phyloP scores from a whole-genome alignment of 2,113 vertebrate genomes.

The Oncorhynchus clarkii region DNA sequence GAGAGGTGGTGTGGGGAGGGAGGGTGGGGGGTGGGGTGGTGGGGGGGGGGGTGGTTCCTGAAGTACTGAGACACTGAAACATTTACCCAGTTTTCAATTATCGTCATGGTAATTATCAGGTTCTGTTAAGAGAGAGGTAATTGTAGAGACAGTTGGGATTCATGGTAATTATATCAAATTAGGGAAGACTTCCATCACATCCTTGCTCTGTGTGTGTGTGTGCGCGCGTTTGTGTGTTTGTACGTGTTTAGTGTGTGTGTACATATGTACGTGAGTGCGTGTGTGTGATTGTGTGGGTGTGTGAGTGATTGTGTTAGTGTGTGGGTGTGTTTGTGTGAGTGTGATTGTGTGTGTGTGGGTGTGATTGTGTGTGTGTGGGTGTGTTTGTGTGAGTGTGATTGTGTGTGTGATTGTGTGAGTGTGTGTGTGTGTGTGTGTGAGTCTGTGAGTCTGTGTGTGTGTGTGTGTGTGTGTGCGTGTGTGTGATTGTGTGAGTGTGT shows the following conservation, averaged over 20 bases:
- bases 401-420: constrained; percentile 7
- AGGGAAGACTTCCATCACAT: neutral
- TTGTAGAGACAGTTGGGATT: neutral
- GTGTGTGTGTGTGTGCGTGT: constrained; percentile 19
- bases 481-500: constrained; percentile 6
- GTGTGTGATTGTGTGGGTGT: constrained; percentile 2
- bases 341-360: neutral
- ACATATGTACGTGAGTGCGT: constrained; percentile 21
- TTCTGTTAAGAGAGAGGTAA: neutral
- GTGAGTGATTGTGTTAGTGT: neutral
- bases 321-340: neutral
- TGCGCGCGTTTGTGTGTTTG: neutral
- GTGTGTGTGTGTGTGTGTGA: neutral
- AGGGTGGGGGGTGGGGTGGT: neutral
- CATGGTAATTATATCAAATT: constrained; percentile 1
- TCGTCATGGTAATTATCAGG: too few species aligned
- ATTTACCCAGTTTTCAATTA: too few species aligned
- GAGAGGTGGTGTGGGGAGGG: neutral
- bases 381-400: constrained; percentile 12
- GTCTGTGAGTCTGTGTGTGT: neutral
- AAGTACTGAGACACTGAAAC: too few species aligned
- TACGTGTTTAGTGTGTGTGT: neutral
- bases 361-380: neutral
- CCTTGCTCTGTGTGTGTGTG: neutral
- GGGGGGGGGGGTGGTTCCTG: too few species aligned